Evolutionary conservation across 2,888 invertebrate species (phyloP).

Genomic region (Conistra vaccinii): DNA sequence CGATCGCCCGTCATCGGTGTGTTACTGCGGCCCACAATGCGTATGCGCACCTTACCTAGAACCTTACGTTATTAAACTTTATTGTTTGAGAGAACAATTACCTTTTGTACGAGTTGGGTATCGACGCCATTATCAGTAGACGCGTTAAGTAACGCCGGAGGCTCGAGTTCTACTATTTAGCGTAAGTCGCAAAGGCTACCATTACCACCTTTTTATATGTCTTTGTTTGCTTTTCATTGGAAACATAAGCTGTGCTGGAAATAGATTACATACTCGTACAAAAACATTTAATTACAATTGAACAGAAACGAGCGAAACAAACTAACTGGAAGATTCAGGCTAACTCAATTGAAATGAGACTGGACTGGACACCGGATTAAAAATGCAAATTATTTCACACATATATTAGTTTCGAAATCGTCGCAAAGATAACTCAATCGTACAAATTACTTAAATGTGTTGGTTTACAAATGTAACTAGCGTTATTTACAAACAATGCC

Average conservation of each 20-base stretch:
- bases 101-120: conserved; percentile 87
- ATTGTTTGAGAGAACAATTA: conserved; percentile 90
- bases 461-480: conserved; percentile 71
- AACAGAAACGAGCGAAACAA: neutral
- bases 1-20: conserved; percentile 73
- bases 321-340: neutral
- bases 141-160: conserved; percentile 84
- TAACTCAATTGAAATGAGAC: neutral
- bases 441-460: conserved; percentile 53
- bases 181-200: conserved; percentile 72
- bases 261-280: conserved; percentile 29
- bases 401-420: neutral
- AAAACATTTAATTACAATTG: conserved; percentile 11
- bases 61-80: conserved; percentile 87
- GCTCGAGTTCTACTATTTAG: conserved; percentile 84
- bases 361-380: neutral
- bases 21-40: conserved; percentile 77
- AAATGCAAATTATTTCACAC: conserved; percentile 8
- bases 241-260: conserved; percentile 47
- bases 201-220: conserved; percentile 78
- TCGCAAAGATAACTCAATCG: conserved; percentile 40
- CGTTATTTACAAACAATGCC: conserved; percentile 75
- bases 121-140: conserved; percentile 86
- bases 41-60: conserved; percentile 84
- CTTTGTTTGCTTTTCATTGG: conserved; percentile 78